These are phyloP conservation scores for Montifringilla adamsi DNA, from an alignment of 2,113 vertebrate genomes.

Conservation along the genomic window DNA sequence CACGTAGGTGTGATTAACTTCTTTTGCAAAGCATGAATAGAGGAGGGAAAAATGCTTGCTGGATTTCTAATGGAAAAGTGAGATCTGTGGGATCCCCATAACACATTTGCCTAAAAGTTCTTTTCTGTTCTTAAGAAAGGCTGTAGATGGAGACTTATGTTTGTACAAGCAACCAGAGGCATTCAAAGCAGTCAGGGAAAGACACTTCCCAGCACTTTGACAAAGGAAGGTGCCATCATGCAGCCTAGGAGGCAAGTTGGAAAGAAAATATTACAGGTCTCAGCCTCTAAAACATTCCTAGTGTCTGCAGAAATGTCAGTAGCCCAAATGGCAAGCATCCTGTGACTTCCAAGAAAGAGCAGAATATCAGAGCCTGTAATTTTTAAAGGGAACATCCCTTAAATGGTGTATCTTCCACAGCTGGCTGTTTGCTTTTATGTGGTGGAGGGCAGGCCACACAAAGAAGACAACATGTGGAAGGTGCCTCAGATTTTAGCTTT, in stretches of 20 bases:
- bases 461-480: accelerated
- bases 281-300: background rate
- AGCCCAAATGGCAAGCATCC: background rate
- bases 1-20: background rate
- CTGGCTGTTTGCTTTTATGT: background rate
- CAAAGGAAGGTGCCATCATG: background rate
- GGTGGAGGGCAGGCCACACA: background rate
- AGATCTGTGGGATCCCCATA: background rate
- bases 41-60: background rate
- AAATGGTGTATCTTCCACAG: accelerated
- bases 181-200: background rate
- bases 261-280: accelerated
- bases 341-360: background rate
- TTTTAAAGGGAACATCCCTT: background rate
- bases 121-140: background rate
- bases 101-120: background rate
- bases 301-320: background rate
- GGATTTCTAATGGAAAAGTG: background rate
- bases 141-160: background rate
- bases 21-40: background rate
- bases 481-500: background rate
- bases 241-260: background rate
- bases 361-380: background rate
- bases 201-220: background rate
- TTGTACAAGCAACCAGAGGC: background rate